Percentiles rank a stretch among this genome's conserved stretches.
phyloP scores from a whole-genome alignment of 2,797 vertebrate species.

The Pagetopsis macropterus region DNA sequence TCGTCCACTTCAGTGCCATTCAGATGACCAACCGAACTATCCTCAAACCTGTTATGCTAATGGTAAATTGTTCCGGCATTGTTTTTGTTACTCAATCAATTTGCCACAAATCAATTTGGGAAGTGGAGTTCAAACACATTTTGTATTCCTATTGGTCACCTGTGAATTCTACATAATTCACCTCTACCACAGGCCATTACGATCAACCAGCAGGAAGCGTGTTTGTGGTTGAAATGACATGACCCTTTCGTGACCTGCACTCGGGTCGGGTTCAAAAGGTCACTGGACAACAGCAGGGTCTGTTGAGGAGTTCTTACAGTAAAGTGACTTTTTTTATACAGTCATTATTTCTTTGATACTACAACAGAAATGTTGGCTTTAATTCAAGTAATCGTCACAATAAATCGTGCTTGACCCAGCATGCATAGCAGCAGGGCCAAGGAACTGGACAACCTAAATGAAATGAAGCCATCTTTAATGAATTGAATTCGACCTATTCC shows the following conservation, averaged over 20 bases:
- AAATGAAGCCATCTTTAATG: background rate
- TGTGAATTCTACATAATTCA: conserved; percentile 29
- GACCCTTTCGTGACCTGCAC: conserved; percentile 44
- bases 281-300: conserved; percentile 28
- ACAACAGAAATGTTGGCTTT: background rate
- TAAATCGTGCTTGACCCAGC: background rate
- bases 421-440: background rate
- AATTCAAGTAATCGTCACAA: background rate
- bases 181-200: conserved; percentile 40
- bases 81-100: background rate
- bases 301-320: background rate
- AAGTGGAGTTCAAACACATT: conserved; percentile 26
- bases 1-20: conserved; percentile 22
- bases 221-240: conserved; percentile 43
- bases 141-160: conserved; percentile 40
- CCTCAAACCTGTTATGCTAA: conserved; percentile 9
- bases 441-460: background rate
- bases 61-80: background rate
- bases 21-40: background rate
- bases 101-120: conserved; percentile 38
- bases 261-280: conserved; percentile 58
- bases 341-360: too few relatives aligned
- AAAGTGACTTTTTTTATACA: too few relatives aligned
- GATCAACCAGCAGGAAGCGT: conserved; percentile 43
- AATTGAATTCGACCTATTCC: conserved; percentile 9